phyloP scores from a whole-genome alignment of 2,797 vertebrate species.

The Sebastes hopkinsi region DNA sequence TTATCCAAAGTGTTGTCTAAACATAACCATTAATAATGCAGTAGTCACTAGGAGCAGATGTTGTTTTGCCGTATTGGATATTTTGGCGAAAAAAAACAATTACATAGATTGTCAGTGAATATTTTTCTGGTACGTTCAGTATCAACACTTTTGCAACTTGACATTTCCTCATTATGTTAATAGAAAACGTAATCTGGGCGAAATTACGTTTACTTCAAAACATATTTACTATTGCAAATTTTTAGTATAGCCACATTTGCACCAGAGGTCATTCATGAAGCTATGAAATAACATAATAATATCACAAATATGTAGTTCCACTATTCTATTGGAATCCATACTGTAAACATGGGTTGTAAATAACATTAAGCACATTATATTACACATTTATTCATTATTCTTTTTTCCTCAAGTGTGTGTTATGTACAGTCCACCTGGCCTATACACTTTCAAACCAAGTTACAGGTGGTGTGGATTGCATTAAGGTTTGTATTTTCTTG shows the following conservation, averaged over 20 bases:
- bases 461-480: constrained; percentile 17
- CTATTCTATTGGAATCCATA: constrained; percentile 3
- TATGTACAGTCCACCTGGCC: constrained; percentile 37
- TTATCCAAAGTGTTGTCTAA: background rate
- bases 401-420: constrained; percentile 11
- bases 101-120: background rate
- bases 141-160: background rate
- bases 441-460: constrained; percentile 14
- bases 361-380: constrained; percentile 21
- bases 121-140: background rate
- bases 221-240: background rate
- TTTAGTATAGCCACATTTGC: background rate
- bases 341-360: constrained; percentile 17
- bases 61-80: background rate
- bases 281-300: background rate
- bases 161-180: background rate
- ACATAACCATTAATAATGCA: background rate
- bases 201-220: background rate
- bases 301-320: constrained; percentile 7
- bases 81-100: background rate
- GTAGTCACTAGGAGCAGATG: background rate
- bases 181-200: background rate
- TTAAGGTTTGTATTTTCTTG: background rate
- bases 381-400: constrained; percentile 40
- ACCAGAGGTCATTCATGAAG: background rate